These are phyloP conservation scores for Eulacestoma nigropectus DNA, from an alignment of 2,113 vertebrate genomes.

Conservation along the genomic window DNA sequence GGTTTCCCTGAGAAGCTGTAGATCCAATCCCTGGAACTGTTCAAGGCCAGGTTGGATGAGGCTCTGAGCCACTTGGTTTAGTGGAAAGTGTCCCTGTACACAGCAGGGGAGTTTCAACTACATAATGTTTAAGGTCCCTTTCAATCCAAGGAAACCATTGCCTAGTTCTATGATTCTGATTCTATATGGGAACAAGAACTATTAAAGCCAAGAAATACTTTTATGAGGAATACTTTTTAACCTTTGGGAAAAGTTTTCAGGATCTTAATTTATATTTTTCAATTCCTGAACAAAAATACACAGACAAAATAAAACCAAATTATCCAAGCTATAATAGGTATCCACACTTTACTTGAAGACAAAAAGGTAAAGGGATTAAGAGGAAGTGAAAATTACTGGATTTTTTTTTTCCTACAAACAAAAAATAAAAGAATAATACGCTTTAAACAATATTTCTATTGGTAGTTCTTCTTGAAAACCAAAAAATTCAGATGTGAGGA, in stretches of 20 bases:
- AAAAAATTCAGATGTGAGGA: background rate
- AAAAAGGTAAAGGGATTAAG: background rate
- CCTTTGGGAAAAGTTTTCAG: background rate
- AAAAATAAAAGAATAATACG: background rate
- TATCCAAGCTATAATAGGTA: background rate
- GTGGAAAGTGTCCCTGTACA: background rate
- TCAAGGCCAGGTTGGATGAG: background rate
- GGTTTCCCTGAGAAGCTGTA: background rate
- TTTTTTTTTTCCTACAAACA: rapidly evolving
- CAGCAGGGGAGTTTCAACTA: background rate
- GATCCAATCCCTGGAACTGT: background rate
- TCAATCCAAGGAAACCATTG: background rate
- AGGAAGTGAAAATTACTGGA: background rate
- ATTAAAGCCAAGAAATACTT: background rate
- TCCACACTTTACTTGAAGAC: background rate
- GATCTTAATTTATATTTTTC: background rate
- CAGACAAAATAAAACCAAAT: background rate
- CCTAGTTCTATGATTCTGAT: background rate
- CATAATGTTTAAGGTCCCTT: background rate
- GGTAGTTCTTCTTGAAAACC: background rate
- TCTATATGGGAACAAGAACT: background rate
- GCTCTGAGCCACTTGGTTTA: background rate
- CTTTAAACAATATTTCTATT: background rate
- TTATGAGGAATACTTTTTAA: background rate
- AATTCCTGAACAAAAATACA: background rate